These are phyloP conservation scores for Drosophila azteca DNA, from an alignment of 1,140 invertebrate species.

Conservation along the genomic window DNA sequence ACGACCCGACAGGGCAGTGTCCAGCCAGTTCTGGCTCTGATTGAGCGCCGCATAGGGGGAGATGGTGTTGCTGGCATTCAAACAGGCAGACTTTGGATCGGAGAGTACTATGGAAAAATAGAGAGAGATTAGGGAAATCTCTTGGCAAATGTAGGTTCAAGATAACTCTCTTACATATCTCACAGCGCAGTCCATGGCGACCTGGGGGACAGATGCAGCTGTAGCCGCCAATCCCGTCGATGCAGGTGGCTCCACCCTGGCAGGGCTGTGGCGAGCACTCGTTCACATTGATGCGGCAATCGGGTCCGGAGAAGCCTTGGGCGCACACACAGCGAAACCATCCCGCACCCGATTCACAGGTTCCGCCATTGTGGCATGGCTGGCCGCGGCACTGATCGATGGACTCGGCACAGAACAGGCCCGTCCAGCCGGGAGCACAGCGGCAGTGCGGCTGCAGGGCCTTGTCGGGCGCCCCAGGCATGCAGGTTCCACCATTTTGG, in stretches of 20 bases:
- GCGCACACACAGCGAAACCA: conserved; percentile 92
- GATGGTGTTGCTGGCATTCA: conserved; percentile 69
- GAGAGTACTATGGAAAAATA: conserved; percentile 66
- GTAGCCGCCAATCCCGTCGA: conserved; percentile 90
- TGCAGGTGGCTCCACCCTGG: conserved; percentile 92
- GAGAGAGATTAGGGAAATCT: background rate
- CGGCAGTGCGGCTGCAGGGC: conserved; percentile 74
- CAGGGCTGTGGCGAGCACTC: conserved; percentile 93
- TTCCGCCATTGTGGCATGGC: conserved; percentile 91
- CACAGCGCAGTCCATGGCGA: conserved; percentile 89
- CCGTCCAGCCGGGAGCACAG: conserved; percentile 78
- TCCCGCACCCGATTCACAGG: conserved; percentile 91
- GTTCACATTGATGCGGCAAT: conserved; percentile 91
- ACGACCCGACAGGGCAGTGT: conserved; percentile 56
- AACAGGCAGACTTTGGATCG: conserved; percentile 77
- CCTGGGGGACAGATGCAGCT: conserved; percentile 92
- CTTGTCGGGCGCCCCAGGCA: conserved; percentile 81
- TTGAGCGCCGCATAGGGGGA: conserved; percentile 76
- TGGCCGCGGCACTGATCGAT: conserved; percentile 82
- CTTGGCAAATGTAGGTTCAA: background rate
- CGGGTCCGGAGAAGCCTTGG: conserved; percentile 91
- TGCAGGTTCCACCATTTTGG: conserved; percentile 90
- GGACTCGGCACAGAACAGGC: conserved; percentile 75
- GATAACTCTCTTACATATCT: conserved; percentile 83
- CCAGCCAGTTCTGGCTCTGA: conserved; percentile 67